A percentile compares a stretch with the other conserved stretches of the same genome.
These are phyloP conservation scores for mouse (Mus musculus) DNA, from an alignment of 2,113 vertebrate species.

Conservation along the genomic window GRCm39 chr5:28854001-28854500, in stretches of 20 bases:
- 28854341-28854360: background rate
- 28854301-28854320: background rate
- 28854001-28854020: background rate
- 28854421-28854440: background rate
- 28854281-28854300: rapidly evolving
- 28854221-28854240: background rate
- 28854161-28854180: background rate
- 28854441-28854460: background rate
- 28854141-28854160: too few relatives aligned
- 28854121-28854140: too few relatives aligned
- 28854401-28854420: background rate
- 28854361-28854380: rapidly evolving
- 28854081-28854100: too few relatives aligned
- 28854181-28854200: background rate
- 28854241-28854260: background rate
- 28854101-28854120: background rate
- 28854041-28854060: background rate
- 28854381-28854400: too few relatives aligned
- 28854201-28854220: background rate
- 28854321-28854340: background rate
- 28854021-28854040: background rate
- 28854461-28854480: background rate
- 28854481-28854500: background rate
- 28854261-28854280: background rate
- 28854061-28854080: background rate